Evolutionary conservation across 2,888 invertebrate species (phyloP).

Genomic region (Aromia moschata): DNA sequence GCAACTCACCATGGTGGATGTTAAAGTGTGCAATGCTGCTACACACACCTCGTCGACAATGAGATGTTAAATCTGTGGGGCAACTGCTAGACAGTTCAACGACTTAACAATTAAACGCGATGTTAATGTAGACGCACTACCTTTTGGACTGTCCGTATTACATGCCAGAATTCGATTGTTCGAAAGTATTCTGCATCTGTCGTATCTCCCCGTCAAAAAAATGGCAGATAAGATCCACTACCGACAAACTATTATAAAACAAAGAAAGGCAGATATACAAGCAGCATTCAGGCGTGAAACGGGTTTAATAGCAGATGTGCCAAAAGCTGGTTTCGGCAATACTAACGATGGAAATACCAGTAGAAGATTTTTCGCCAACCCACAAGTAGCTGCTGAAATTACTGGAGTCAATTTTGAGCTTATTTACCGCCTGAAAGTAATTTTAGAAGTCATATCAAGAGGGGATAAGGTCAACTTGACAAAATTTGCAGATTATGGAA

Average conservation of each 20-base stretch:
- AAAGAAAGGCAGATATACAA: slow-evolving; percentile 23
- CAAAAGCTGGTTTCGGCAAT: slow-evolving; percentile 44
- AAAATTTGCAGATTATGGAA: slow-evolving; percentile 32
- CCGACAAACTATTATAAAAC: slow-evolving; percentile 15
- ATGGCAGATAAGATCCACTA: slow-evolving; percentile 2
- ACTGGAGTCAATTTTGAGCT: slow-evolving; percentile 35
- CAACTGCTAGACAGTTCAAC: slow-evolving; percentile 41
- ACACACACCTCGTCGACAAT: slow-evolving; percentile 43
- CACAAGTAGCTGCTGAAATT: slow-evolving; percentile 36
- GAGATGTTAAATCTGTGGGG: slow-evolving; percentile 43
- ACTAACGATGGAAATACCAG: slow-evolving; percentile 48
- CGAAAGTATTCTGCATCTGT: slow-evolving; percentile 19
- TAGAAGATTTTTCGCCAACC: slow-evolving; percentile 44
- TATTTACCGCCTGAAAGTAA: slow-evolving; percentile 30
- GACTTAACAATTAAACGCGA: slow-evolving; percentile 9
- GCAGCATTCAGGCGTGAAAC: slow-evolving; percentile 15
- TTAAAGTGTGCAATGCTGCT: slow-evolving; percentile 45
- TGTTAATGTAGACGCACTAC: background rate
- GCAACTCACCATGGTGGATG: slow-evolving; percentile 47
- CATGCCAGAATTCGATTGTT: slow-evolving; percentile 36
- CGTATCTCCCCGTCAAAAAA: slow-evolving; percentile 20
- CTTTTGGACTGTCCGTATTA: slow-evolving; percentile 34
- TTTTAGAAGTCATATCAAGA: slow-evolving; percentile 39
- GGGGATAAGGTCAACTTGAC: slow-evolving; percentile 32
- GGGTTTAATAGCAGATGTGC: slow-evolving; percentile 39